These are phyloP conservation scores for Suillia variegata DNA, from an alignment of 2,888 invertebrate genomes.

Conservation along the genomic window DNA sequence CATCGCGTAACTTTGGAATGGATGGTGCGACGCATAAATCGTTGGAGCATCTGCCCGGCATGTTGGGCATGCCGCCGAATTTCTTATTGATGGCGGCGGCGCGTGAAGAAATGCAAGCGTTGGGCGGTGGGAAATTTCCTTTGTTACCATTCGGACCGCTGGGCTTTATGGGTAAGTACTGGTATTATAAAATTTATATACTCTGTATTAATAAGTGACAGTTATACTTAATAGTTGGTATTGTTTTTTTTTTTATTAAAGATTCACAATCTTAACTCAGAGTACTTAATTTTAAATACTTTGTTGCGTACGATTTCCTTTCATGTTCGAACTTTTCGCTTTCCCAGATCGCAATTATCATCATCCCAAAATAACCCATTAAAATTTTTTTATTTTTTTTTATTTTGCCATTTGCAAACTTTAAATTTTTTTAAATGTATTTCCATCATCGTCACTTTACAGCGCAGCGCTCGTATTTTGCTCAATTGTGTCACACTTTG, in stretches of 20 bases:
- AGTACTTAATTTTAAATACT: too few species aligned
- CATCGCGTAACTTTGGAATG: conserved; percentile 52
- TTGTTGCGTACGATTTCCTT: background rate
- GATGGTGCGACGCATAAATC: conserved; percentile 29
- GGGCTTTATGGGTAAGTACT: conserved; percentile 70
- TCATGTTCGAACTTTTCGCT: background rate
- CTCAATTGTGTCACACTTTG: conserved; percentile 9
- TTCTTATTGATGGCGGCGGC: conserved; percentile 57
- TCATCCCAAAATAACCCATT: background rate
- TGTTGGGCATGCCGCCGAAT: conserved; percentile 53
- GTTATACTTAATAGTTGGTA: background rate
- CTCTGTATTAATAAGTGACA: background rate
- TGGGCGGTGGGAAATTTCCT: conserved; percentile 64
- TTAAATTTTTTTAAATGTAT: background rate
- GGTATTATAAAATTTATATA: background rate
- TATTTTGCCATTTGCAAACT: background rate
- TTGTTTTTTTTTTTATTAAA: background rate
- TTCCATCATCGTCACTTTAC: conserved; percentile 7
- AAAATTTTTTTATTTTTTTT: background rate
- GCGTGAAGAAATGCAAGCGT: conserved; percentile 55
- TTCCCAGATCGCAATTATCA: background rate
- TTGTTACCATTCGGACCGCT: conserved; percentile 84
- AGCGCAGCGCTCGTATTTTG: conserved; percentile 13
- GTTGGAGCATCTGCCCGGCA: conserved; percentile 40
- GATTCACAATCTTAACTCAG: background rate